A percentile compares a stretch with the other conserved stretches of the same genome.
Evolutionary conservation across 2,113 vertebrate genomes (phyloP).

Genomic region (Hippotragus niger): DNA sequence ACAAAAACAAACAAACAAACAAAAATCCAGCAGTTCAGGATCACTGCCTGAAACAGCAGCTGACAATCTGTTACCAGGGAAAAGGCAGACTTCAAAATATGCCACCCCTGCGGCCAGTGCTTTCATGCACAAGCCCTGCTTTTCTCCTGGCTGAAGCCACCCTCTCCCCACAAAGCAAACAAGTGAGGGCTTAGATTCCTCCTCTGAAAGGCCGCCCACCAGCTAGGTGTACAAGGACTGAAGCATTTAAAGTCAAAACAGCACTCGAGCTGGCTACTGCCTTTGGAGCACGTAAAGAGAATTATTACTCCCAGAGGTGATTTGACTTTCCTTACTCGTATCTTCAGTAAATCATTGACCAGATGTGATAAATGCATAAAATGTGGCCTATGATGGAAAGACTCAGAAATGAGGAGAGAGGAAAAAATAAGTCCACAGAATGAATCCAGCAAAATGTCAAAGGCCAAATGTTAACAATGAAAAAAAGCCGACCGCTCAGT

Average conservation of each 20-base stretch:
- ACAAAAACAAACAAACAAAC: neutral
- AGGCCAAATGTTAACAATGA: slow-evolving; percentile 25
- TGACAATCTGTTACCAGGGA: neutral
- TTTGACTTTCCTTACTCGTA: slow-evolving; percentile 18
- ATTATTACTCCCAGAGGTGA: neutral
- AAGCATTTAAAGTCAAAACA: neutral
- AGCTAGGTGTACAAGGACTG: neutral
- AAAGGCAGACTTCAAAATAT: neutral
- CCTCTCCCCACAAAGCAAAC: neutral
- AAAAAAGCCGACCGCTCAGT: neutral
- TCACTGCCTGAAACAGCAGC: neutral
- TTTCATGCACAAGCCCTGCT: neutral
- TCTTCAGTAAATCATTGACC: slow-evolving; percentile 8
- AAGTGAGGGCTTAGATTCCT: neutral
- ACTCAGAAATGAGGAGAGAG: neutral
- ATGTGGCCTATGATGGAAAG: neutral
- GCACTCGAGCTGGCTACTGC: neutral
- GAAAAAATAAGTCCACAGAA: slow-evolving; percentile 7
- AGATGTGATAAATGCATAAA: neutral
- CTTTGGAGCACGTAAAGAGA: neutral
- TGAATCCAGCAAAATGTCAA: slow-evolving; percentile 45
- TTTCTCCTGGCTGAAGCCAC: neutral
- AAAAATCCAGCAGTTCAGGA: neutral
- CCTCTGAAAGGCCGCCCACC: neutral
- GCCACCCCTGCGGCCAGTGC: neutral